phyloP scores from a whole-genome alignment of 2,797 vertebrate genomes.

The Onychomys arenicola region DNA sequence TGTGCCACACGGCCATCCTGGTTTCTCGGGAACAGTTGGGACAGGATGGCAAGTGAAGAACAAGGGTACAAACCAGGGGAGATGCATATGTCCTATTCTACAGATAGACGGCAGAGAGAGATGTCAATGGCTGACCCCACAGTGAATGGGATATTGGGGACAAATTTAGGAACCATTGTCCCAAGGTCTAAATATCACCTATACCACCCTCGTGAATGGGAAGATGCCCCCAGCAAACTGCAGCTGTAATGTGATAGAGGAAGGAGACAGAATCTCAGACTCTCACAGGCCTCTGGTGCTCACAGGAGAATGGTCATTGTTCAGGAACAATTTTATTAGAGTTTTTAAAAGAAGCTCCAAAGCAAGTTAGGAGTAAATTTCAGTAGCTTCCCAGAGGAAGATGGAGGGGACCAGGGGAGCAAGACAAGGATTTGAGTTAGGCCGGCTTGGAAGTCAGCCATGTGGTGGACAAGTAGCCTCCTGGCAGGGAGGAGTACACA shows the following conservation, averaged over 20 bases:
- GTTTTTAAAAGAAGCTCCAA: neutral
- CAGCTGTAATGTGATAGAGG: neutral
- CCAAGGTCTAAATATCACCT: neutral
- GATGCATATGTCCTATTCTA: neutral
- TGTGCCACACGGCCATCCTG: rapidly evolving
- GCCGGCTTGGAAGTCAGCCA: neutral
- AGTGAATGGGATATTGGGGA: rapidly evolving
- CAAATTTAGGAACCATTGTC: neutral
- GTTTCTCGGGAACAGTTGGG: neutral
- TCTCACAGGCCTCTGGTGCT: neutral
- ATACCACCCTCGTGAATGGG: neutral
- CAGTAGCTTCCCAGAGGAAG: neutral
- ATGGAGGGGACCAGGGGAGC: too few species aligned
- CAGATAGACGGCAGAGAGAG: neutral
- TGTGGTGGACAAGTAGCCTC: neutral
- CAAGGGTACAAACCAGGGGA: neutral
- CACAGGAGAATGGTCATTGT: neutral
- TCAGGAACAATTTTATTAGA: neutral
- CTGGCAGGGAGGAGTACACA: too few species aligned
- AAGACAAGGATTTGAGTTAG: neutral
- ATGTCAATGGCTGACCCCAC: neutral
- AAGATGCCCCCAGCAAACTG: neutral
- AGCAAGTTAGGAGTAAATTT: neutral
- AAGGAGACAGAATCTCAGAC: neutral
- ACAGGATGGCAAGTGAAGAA: neutral